Percentiles rank a stretch among this genome's conserved stretches.
Evolutionary conservation across 92 coral and sea anemone species (phyloP).

Genomic region (Micromussa lordhowensis): DNA sequence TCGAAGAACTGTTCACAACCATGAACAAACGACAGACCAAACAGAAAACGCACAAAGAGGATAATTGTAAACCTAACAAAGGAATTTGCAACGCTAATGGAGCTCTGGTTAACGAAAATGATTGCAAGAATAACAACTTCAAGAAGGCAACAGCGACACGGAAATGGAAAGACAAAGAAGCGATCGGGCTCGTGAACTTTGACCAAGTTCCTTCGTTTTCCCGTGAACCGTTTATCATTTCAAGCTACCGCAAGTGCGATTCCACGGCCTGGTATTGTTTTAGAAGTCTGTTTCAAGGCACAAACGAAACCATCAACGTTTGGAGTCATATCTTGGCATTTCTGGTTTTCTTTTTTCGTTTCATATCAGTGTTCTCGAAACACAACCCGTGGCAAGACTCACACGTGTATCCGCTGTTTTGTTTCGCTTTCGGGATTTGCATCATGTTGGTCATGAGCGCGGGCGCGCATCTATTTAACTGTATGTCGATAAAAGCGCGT

Average conservation of each 20-base stretch:
- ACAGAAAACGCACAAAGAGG: not conserved
- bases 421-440: slow-evolving; percentile 87
- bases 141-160: not conserved
- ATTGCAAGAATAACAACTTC: not conserved
- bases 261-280: slow-evolving; percentile 75
- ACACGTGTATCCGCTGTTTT: slow-evolving; percentile 77
- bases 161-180: not conserved
- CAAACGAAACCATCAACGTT: slow-evolving; percentile 89
- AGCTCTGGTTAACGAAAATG: not conserved
- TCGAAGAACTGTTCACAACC: not conserved
- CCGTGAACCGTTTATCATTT: slow-evolving; percentile 84
- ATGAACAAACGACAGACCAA: slow-evolving; percentile 2
- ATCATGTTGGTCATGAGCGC: slow-evolving; percentile 84
- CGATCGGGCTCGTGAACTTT: not conserved
- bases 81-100: not conserved
- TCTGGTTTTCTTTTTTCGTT: slow-evolving; percentile 70
- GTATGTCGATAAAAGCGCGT: slow-evolving; percentile 82
- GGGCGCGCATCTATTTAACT: slow-evolving; percentile 90
- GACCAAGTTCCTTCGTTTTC: slow-evolving; percentile 69
- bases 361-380: slow-evolving; percentile 60
- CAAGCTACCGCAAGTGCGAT: slow-evolving; percentile 89
- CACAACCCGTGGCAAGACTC: slow-evolving; percentile 68
- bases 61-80: not conserved
- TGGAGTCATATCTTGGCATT: slow-evolving; percentile 93
- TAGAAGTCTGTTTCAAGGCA: slow-evolving; percentile 70